Percentiles rank a stretch among this genome's conserved stretches.
Evolutionary conservation across 2,797 vertebrate genomes (phyloP).

Genomic region (Luscinia luscinia): DNA sequence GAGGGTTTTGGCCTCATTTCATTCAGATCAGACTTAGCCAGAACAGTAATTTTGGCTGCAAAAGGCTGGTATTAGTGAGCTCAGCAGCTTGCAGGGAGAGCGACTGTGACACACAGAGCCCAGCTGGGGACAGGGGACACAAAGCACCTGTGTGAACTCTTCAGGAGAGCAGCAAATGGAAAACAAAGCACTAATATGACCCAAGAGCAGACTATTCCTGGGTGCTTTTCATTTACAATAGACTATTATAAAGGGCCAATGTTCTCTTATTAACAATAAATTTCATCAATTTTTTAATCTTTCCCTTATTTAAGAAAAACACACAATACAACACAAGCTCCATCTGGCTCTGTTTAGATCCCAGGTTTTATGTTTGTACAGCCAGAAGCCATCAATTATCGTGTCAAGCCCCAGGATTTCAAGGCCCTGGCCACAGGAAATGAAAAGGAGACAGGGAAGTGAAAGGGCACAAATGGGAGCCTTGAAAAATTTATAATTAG

Average conservation of each 20-base stretch:
- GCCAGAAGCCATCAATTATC: conserved; percentile 31
- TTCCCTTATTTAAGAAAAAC: conserved; percentile 48
- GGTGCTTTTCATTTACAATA: conserved; percentile 22
- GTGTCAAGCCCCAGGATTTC: neutral
- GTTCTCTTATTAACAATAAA: conserved; percentile 52
- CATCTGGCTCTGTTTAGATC: conserved; percentile 54
- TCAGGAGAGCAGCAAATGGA: conserved; percentile 30
- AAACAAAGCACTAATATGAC: conserved; percentile 28
- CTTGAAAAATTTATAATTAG: conserved; percentile 1
- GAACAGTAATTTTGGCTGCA: neutral
- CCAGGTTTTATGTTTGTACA: conserved; percentile 33
- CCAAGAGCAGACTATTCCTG: conserved; percentile 21
- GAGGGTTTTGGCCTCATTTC: neutral
- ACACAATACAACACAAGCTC: conserved; percentile 24
- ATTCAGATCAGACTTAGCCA: neutral
- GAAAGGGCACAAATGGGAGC: neutral
- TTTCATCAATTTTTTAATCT: conserved; percentile 54
- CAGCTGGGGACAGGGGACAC: neutral
- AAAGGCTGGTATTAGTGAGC: neutral
- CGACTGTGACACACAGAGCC: neutral
- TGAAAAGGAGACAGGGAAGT: neutral
- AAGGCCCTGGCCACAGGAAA: conserved; percentile 43
- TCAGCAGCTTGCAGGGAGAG: neutral
- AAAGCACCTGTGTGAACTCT: conserved; percentile 39
- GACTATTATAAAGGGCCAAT: conserved; percentile 7